Base-by-base conservation (phyloP, 2,113 vertebrate genomes). In the Gadus macrocephalus region DNA sequence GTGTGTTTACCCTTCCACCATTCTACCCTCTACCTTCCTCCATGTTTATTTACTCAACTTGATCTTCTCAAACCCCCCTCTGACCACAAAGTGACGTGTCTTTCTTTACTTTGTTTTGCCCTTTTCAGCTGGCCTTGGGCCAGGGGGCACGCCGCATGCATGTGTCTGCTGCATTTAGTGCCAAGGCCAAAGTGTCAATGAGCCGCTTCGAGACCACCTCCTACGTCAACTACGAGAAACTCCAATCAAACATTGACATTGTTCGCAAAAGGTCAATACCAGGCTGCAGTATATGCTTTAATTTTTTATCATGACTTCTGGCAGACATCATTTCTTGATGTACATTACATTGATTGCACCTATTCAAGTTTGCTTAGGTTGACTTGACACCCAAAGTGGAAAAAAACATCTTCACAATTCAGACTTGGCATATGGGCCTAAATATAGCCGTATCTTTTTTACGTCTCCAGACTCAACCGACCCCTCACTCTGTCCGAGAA, bases 401-500 rank as follows among this genome's bases (percentile, higher is more conserved):
- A 12, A 60, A 63, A 63, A 63, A 1, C 42, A 49, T 9, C 12
- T 49, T 22, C 15, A 12, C 7, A 14, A 62, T 22, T 27, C 19
- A 20, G 20, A 17, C 20, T 60, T 8, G n/a, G 8, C 9, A 60
- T 60, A 49, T 49, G 7, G 42, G 42, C n/a, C 17, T 20, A 19
- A 61, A 61, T 22, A 64, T 49, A 14, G 11, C 42, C 11, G 2
- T 49, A 49, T 49, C 8, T 49, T 14, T 14, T 49, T 49, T 14
- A 49, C 12, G 11, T 38, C 1, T 71, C 25, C 78, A 98, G 97
- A 22, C 87, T 99, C 75, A 94, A 96, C 85, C 93, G 94, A 61
- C 96, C 96, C 0, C 92, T 99, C 75, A 99, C 96, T 14, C 89
- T 99, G 63, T 96, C 97, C 0, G 97, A 99, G 90, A 99, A 99